phyloP scores from a whole-genome alignment of 2,888 invertebrate genomes.

The Polyploca ridens region DNA sequence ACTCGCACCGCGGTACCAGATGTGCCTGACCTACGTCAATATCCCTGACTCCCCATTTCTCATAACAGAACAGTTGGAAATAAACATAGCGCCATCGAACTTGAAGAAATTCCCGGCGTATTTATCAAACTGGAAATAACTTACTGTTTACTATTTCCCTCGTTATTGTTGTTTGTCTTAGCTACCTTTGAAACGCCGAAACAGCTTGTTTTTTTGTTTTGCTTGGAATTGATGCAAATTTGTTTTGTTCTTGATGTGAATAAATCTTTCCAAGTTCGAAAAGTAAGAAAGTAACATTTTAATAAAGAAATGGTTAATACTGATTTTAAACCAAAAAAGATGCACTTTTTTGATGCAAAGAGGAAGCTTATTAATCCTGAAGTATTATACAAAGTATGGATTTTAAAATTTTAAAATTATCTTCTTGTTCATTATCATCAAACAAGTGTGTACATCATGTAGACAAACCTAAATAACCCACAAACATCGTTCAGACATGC shows the following conservation, averaged over 20 bases:
- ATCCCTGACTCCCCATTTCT: constrained; percentile 41
- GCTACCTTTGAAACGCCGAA: constrained; percentile 1
- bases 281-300: not conserved
- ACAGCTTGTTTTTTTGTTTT: not conserved
- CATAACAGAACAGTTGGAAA: constrained; percentile 32
- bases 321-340: too few relatives aligned
- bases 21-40: constrained; percentile 73
- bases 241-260: not conserved
- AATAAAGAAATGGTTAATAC: not conserved
- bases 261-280: not conserved
- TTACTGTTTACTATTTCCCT: constrained; percentile 16
- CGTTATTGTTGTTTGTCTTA: constrained; percentile 3
- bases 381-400: too few relatives aligned
- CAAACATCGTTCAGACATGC: constrained; percentile 10
- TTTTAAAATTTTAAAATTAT: too few relatives aligned
- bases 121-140: constrained; percentile 47
- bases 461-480: not conserved
- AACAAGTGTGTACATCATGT: not conserved
- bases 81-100: constrained; percentile 29
- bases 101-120: constrained; percentile 38
- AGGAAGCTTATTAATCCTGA: not conserved
- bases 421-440: not conserved
- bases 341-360: too few relatives aligned
- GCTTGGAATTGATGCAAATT: constrained; percentile 4
- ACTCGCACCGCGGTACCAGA: constrained; percentile 48